Evolutionary conservation across 2,797 vertebrate genomes (phyloP).

Genomic region (Platalea minor): DNA sequence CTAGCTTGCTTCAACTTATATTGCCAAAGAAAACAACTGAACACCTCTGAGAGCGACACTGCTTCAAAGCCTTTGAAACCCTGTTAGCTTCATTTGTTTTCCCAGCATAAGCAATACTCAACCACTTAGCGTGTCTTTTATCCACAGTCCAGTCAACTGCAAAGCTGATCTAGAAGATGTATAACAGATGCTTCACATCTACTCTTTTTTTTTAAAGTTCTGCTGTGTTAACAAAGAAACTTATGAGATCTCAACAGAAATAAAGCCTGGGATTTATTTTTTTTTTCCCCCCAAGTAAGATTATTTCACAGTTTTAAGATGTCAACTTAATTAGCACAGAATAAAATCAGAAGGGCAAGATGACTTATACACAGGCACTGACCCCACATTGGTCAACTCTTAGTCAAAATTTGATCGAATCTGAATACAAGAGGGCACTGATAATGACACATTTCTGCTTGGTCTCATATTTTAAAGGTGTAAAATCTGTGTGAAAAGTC

Average conservation of each 20-base stretch:
- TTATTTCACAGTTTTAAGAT: neutral
- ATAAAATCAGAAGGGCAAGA: neutral
- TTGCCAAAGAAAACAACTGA: constrained; percentile 60
- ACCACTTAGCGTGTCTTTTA: constrained; percentile 49
- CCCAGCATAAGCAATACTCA: constrained; percentile 61
- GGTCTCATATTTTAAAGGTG: neutral
- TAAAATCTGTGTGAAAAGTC: neutral
- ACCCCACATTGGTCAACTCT: neutral
- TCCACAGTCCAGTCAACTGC: constrained; percentile 45
- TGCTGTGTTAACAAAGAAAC: constrained; percentile 19
- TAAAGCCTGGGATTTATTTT: neutral
- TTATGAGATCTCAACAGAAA: neutral
- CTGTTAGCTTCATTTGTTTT: constrained; percentile 56
- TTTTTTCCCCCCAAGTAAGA: neutral
- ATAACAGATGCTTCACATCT: constrained; percentile 44
- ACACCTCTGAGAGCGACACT: constrained; percentile 45
- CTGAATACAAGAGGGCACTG: neutral
- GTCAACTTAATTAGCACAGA: neutral
- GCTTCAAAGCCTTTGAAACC: constrained; percentile 59
- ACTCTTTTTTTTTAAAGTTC: neutral
- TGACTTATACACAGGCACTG: neutral
- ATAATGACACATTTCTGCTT: neutral
- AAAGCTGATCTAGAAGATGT: constrained; percentile 50
- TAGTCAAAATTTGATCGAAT: neutral
- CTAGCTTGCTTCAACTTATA: constrained; percentile 44